Conservation (phyloP, 2,113 vertebrate species). For the Spermophilus dauricus region DNA sequence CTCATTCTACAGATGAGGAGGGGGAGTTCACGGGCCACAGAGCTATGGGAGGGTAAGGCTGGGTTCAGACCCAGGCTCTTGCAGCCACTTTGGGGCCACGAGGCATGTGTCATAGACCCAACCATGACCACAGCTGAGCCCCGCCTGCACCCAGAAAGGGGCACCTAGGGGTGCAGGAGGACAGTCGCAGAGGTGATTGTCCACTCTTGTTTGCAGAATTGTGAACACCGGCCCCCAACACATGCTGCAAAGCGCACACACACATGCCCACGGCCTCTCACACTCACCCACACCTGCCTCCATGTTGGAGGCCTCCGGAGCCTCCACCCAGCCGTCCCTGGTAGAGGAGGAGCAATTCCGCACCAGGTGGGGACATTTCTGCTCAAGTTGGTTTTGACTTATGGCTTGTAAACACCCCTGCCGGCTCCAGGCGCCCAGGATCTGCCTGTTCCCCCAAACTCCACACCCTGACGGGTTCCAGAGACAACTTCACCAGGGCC, state of each 20-base stretch:
- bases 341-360: neutral
- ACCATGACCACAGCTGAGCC: no score
- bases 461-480: neutral
- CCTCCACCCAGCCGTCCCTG: neutral
- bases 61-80: no score
- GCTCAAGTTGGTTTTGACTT: neutral
- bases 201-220: no score
- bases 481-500: neutral
- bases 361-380: neutral
- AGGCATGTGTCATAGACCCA: no score
- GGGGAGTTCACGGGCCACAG: no score
- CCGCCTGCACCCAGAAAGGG: no score
- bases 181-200: no score
- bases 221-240: neutral
- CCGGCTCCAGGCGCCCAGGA: constrained; percentile 16
- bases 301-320: neutral
- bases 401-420: neutral
- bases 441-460: constrained; percentile 13
- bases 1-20: no score
- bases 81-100: no score
- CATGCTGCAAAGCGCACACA: neutral
- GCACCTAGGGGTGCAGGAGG: no score
- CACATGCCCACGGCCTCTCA: neutral
- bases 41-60: no score
- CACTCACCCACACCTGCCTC: neutral